Evolutionary conservation across 1,140 invertebrate genomes (phyloP).

Genomic region (Drosophila truncata): DNA sequence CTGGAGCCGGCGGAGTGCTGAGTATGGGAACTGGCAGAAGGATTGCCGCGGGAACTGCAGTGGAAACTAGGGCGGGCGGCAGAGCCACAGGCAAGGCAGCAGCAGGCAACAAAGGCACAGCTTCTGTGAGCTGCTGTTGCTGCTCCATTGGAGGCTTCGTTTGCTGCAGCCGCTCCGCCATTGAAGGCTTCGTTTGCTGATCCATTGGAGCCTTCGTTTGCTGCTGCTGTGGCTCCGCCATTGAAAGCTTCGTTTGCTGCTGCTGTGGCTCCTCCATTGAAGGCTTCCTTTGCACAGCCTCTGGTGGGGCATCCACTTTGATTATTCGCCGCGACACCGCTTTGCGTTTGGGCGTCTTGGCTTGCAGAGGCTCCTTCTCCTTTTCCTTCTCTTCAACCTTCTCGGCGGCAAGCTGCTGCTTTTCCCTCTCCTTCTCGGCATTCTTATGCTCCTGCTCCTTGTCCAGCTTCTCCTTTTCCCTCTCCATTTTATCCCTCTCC

Average conservation of each 20-base stretch:
- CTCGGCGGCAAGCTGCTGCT: background rate
- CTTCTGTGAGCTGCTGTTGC: background rate
- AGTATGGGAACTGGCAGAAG: conserved; percentile 5
- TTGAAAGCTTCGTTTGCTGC: background rate
- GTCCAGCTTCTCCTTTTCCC: conserved; percentile 14
- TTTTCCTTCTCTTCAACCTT: background rate
- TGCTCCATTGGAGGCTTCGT: background rate
- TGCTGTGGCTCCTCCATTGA: too few relatives aligned
- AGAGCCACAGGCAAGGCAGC: background rate
- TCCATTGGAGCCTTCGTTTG: background rate
- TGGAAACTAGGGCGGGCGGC: background rate
- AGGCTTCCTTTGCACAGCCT: background rate
- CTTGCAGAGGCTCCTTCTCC: conserved; percentile 18
- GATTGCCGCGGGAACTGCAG: background rate
- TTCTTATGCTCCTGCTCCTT: background rate
- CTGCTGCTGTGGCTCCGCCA: background rate
- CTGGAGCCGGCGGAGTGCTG: background rate
- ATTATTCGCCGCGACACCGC: conserved; percentile 73
- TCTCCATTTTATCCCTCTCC: background rate
- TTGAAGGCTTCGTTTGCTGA: background rate
- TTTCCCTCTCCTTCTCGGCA: background rate
- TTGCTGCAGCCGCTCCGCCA: background rate
- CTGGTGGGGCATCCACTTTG: conserved; percentile 46
- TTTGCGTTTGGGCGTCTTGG: conserved; percentile 78
- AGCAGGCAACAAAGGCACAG: background rate